Evolutionary conservation across 2,113 vertebrate genomes (phyloP), one percentile per base, ranked within the genome.

Genomic region (Atractosteus spatula): DNA sequence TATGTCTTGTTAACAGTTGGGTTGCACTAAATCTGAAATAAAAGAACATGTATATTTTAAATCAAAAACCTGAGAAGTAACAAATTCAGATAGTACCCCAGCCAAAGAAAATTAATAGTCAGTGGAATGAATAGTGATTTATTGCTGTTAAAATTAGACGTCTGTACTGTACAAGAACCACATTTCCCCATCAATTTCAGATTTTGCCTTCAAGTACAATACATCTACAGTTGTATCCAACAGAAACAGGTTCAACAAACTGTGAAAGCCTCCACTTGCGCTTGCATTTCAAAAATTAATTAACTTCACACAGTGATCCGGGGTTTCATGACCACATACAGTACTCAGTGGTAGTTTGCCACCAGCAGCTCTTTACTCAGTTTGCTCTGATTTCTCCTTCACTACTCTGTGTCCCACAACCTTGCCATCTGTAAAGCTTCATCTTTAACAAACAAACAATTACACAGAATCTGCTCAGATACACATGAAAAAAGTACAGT

Each of bases 281-380:
- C 68, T 69, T 41, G 41, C 55, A 29, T 75, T 59, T 77, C 68
- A 42, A 51, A 81, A 75, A 79, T 79, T 68, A 79, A 78, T 71
- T 73, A 76, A 66, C 71, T 81, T 77, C 16, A 62, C 41, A 69
- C 74, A 74, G 71, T 65, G 62, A 65, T 41, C 12, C 5, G 42
- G 69, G 68, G 66, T 65, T 61, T 71, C 5, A 57, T 51, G 65
- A 74, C 13, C 3, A 16, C 72, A 64, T 68, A 64, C 56, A 10
- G 45, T 43, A 66, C 70, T 61, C 77, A 57, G 66, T 8, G 67
- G 72, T 45, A 29, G 43, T 66, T 67, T 68, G 57, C 66, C 55
- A 64, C 74, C 69, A 42, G 59, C 16, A 29, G 62, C 0, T 63
- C 47, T 69, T 66, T 41, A 57, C 68, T 68, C 67, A n/a, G 62